Evolutionary conservation across 64 coral and sea anemone genomes (phyloP).

Genomic region (Stichodactyla helianthus): DNA sequence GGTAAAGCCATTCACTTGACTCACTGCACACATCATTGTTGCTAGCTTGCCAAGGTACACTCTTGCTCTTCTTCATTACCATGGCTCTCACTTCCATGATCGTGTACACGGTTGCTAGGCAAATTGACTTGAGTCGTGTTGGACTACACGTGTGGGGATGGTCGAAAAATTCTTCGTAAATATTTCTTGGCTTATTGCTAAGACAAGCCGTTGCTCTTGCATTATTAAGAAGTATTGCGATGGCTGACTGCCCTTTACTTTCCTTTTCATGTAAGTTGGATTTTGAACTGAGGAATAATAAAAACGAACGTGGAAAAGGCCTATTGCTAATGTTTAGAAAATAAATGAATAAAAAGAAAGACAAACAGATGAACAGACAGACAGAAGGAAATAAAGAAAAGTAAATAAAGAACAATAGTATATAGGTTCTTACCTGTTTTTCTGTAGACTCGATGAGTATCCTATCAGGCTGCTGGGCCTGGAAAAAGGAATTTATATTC

Average conservation of each 20-base stretch:
- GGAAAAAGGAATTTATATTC: background rate
- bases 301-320: background rate
- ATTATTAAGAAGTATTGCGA: background rate
- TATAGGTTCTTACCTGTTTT: background rate
- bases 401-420: no score
- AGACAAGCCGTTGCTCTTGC: background rate
- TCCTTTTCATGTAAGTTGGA: background rate
- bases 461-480: background rate
- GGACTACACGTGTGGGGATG: conserved; percentile 4
- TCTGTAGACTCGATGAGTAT: conserved; percentile 8
- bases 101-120: background rate
- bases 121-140: background rate
- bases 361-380: background rate
- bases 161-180: conserved; percentile 24
- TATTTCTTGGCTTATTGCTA: background rate
- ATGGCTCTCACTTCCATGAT: background rate
- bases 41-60: background rate
- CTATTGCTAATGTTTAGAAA: background rate
- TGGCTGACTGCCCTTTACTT: background rate
- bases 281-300: background rate
- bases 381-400: background rate
- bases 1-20: conserved; percentile 4
- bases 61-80: background rate
- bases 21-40: background rate
- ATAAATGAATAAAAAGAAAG: background rate